A percentile compares a stretch with the other conserved stretches of the same genome.
These are phyloP conservation scores for Dioctria linearis DNA, from an alignment of 2,888 invertebrate genomes.

Conservation along the genomic window DNA sequence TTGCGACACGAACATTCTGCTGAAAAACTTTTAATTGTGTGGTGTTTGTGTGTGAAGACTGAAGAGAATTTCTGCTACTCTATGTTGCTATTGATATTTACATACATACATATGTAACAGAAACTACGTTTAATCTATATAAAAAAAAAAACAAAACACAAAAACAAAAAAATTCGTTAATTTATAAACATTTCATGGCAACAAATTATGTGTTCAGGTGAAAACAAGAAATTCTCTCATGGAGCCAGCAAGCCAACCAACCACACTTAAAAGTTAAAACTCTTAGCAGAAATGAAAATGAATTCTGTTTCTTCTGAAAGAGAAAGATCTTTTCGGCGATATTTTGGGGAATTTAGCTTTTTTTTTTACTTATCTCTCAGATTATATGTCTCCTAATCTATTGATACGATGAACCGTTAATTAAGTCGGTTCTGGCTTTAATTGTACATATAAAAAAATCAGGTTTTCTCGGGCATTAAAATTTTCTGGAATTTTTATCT, in stretches of 20 bases:
- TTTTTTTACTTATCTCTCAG: not conserved
- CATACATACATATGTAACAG: not conserved
- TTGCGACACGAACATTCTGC: constrained; percentile 13
- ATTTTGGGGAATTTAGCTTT: not conserved
- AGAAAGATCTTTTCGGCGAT: not conserved
- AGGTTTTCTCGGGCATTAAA: constrained; percentile 17
- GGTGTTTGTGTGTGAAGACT: not conserved
- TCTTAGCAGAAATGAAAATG: not conserved
- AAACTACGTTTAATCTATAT: constrained; percentile 15
- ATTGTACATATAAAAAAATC: constrained; percentile 31
- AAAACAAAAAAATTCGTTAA: constrained; percentile 9
- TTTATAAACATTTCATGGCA: constrained; percentile 32
- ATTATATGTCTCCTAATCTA: not conserved
- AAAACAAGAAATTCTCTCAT: constrained; percentile 44
- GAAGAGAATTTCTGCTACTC: not conserved
- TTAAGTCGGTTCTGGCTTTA: constrained; percentile 28
- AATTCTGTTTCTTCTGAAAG: not conserved
- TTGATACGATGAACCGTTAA: constrained; percentile 34
- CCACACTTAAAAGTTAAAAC: not conserved
- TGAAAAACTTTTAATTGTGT: not conserved
- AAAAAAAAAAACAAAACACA: too few species aligned
- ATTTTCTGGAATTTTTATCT: constrained; percentile 34
- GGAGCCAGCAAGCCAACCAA: not conserved
- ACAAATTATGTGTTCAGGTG: constrained; percentile 39
- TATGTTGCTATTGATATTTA: too few species aligned